These are phyloP conservation scores for Mesoligia furuncula DNA, from an alignment of 2,888 invertebrate genomes.

Conservation along the genomic window DNA sequence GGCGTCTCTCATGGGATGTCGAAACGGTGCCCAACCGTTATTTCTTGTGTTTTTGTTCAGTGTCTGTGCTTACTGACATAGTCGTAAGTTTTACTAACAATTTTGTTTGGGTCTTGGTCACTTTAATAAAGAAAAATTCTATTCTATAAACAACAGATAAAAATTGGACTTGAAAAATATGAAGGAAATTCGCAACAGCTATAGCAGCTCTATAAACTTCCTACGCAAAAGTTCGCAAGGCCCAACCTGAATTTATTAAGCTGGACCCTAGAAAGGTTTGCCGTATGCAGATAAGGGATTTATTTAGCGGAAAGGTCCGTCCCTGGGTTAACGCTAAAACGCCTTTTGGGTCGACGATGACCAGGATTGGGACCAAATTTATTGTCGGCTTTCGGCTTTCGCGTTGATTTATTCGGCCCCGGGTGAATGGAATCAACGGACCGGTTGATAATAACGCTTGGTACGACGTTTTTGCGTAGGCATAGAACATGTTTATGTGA, in stretches of 20 bases:
- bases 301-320: slow-evolving; percentile 91
- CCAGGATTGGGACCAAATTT: slow-evolving; percentile 89
- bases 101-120: too few relatives aligned
- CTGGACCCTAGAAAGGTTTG: slow-evolving; percentile 90
- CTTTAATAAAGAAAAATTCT: too few relatives aligned
- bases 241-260: slow-evolving; percentile 91
- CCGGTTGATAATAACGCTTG: slow-evolving; percentile 80
- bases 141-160: neutral
- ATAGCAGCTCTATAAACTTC: slow-evolving; percentile 76
- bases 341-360: slow-evolving; percentile 88
- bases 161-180: neutral
- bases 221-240: slow-evolving; percentile 83
- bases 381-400: slow-evolving; percentile 87
- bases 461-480: slow-evolving; percentile 67
- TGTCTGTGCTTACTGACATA: too few relatives aligned
- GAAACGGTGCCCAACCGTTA: too few relatives aligned
- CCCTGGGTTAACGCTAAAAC: slow-evolving; percentile 88
- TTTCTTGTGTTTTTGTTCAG: too few relatives aligned
- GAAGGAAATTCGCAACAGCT: slow-evolving; percentile 1
- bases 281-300: slow-evolving; percentile 91
- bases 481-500: slow-evolving; percentile 65
- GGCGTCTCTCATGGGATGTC: too few relatives aligned
- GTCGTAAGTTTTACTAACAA: too few relatives aligned
- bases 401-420: slow-evolving; percentile 87
- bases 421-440: slow-evolving; percentile 82